Conservation (phyloP, 2,888 invertebrate species). For the Dynastes tityus region DNA sequence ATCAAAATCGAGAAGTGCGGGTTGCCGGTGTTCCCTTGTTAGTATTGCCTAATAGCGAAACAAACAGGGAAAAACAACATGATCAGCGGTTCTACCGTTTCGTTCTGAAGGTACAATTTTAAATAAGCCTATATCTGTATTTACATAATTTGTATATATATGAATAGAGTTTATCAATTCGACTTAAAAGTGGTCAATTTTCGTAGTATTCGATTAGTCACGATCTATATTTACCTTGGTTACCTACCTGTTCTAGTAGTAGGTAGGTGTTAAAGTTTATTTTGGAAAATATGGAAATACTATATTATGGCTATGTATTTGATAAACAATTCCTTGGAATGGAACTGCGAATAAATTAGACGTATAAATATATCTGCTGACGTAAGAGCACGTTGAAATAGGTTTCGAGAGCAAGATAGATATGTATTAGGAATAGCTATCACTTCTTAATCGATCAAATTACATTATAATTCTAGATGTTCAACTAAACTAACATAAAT, state of each 20-base stretch:
- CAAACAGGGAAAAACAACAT: neutral
- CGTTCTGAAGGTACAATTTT: too few relatives aligned
- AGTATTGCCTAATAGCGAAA: too few relatives aligned
- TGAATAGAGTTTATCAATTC: slow-evolving; percentile 9
- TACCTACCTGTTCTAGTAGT: slow-evolving; percentile 40
- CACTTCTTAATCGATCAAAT: neutral
- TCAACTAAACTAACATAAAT: too few relatives aligned
- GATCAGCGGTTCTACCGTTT: too few relatives aligned
- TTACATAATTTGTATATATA: slow-evolving; percentile 7
- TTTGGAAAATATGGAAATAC: slow-evolving; percentile 36
- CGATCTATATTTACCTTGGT: slow-evolving; percentile 34
- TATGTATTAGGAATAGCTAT: neutral
- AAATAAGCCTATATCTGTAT: neutral
- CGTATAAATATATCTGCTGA: slow-evolving; percentile 30
- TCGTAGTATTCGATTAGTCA: slow-evolving; percentile 1
- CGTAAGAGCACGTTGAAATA: slow-evolving; percentile 21
- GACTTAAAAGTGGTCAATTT: neutral
- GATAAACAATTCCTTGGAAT: slow-evolving; percentile 36
- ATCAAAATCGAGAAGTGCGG: too few relatives aligned
- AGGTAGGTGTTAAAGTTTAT: slow-evolving; percentile 38
- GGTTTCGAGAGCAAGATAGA: slow-evolving; percentile 5
- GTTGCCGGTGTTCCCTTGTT: too few relatives aligned
- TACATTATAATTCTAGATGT: neutral
- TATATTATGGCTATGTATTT: slow-evolving; percentile 33
- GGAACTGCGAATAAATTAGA: slow-evolving; percentile 28